Percentiles rank a stretch among this genome's conserved stretches.
These are phyloP conservation scores for Eueremaeus valkanovi DNA, from an alignment of 2,888 invertebrate species.

Conservation along the genomic window DNA sequence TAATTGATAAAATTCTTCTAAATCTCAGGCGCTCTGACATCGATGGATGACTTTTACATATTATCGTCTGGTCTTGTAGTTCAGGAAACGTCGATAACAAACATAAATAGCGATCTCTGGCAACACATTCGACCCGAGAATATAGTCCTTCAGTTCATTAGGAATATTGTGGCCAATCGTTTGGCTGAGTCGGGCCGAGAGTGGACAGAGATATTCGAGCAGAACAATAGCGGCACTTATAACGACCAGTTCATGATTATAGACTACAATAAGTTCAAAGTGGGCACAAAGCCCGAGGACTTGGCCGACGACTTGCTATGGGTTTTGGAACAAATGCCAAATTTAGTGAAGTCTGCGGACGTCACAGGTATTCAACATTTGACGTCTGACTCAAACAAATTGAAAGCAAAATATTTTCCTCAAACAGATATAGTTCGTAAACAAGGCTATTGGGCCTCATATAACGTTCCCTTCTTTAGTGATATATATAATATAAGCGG, in stretches of 20 bases:
- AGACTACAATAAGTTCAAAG: slow-evolving; percentile 64
- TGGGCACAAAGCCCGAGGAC: slow-evolving; percentile 51
- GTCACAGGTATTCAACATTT: slow-evolving; percentile 27
- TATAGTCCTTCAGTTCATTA: slow-evolving; percentile 67
- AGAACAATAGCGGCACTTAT: slow-evolving; percentile 71
- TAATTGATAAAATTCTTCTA: not conserved
- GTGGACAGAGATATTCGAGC: slow-evolving; percentile 68
- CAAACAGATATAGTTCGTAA: slow-evolving; percentile 62
- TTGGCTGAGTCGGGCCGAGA: slow-evolving; percentile 66
- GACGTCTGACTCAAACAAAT: slow-evolving; percentile 40
- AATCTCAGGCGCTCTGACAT: slow-evolving; percentile 46
- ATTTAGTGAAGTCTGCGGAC: slow-evolving; percentile 47
- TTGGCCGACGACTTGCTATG: slow-evolving; percentile 59
- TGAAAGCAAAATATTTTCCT: slow-evolving; percentile 41
- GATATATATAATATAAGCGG: slow-evolving; percentile 64
- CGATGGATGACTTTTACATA: slow-evolving; percentile 55
- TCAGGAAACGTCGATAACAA: slow-evolving; percentile 72
- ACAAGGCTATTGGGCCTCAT: slow-evolving; percentile 68
- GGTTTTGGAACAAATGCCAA: slow-evolving; percentile 70
- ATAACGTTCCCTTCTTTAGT: slow-evolving; percentile 65
- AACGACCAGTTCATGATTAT: slow-evolving; percentile 83
- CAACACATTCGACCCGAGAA: slow-evolving; percentile 63
- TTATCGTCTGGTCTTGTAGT: slow-evolving; percentile 56
- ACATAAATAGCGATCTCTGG: slow-evolving; percentile 68
- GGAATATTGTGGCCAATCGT: slow-evolving; percentile 77